Conservation (phyloP, 1,140 invertebrate genomes). For the Drosophila equinoxialis region DNA sequence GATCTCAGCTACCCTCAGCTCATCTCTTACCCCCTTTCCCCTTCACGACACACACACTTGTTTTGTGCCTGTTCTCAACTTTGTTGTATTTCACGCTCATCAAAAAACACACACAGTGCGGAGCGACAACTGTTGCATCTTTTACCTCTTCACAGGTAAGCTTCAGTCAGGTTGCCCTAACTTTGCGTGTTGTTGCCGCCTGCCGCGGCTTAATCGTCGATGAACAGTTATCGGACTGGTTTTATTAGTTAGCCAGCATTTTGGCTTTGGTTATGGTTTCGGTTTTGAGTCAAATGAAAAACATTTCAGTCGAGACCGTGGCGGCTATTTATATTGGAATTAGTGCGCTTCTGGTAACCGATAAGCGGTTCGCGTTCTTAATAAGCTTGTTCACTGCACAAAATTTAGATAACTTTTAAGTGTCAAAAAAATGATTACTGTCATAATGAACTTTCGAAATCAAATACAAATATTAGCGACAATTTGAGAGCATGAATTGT, state of each 20-base stretch:
- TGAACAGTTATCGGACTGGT: slow-evolving; percentile 80
- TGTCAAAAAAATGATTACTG: slow-evolving; percentile 40
- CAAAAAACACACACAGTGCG: slow-evolving; percentile 56
- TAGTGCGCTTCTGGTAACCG: slow-evolving; percentile 66
- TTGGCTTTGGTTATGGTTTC: slow-evolving; percentile 65
- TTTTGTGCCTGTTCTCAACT: slow-evolving; percentile 63
- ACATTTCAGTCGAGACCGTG: background rate
- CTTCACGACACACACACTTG: slow-evolving; percentile 45
- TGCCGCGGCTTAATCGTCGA: slow-evolving; percentile 66
- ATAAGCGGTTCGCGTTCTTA: slow-evolving; percentile 63
- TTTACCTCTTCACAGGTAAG: slow-evolving; percentile 28
- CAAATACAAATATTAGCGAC: too few relatives aligned
- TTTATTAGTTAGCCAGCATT: slow-evolving; percentile 56
- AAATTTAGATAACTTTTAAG: slow-evolving; percentile 66
- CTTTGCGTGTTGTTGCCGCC: slow-evolving; percentile 59
- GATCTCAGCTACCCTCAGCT: slow-evolving; percentile 39
- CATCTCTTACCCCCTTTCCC: slow-evolving; percentile 31
- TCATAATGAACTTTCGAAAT: background rate
- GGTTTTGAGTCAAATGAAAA: background rate
- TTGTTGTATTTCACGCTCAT: slow-evolving; percentile 79
- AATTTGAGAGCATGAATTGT: too few relatives aligned
- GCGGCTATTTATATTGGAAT: slow-evolving; percentile 73
- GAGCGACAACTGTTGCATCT: slow-evolving; percentile 71
- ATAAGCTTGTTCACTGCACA: slow-evolving; percentile 66
- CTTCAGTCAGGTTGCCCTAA: slow-evolving; percentile 20